Evolutionary conservation across 2,888 invertebrate species (phyloP), one percentile per base, ranked within the genome.

Genomic region (Plagodis dolabraria): DNA sequence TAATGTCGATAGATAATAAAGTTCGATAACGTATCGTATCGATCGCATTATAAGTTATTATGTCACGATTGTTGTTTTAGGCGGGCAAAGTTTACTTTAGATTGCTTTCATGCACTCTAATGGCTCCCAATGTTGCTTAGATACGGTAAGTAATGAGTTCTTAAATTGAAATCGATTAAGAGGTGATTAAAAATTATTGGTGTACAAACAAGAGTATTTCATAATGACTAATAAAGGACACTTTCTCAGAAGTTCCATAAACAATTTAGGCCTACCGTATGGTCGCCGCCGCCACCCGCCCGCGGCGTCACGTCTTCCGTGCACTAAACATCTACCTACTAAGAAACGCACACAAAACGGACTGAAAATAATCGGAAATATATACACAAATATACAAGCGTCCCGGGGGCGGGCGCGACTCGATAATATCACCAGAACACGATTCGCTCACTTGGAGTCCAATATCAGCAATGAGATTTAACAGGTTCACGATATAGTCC

Each of bases 361-460:
- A 81, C 80, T 80, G 72, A 76, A 79, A 60, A 46, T 60, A 79
- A 80, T 80, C 72, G 76, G 75, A 77, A 82, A 82, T 90, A 91
- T 91, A 79, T 90, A 91, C 91, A 91, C 87, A 82, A 76, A 82
- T 81, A 70, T 80, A 85, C 80, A 80, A 71, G 67, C 73, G 77
- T 74, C 74, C 69, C 71, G 73, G 76, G 76, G 71, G 72, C 72
- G 75, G 73, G 72, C 74, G 75, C 66, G 60, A 68, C 67, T 71
- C 70, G 71, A 68, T 78, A 85, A 85, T 86, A 86, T 86, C 86
- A 86, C 86, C 83, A 82, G 79, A 86, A 90, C 89, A 89, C 89
- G 84, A 80, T 86, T 86, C 87, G 89, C 91, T 90, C 91, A 89
- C 90, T 82, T 44, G 77, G 91, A 90, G 91, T 92, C 89, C 86